A percentile compares a stretch with the other conserved stretches of the same genome.
phyloP scores from a whole-genome alignment of 2,113 vertebrate genomes.

The Aegotheles bennettii region DNA sequence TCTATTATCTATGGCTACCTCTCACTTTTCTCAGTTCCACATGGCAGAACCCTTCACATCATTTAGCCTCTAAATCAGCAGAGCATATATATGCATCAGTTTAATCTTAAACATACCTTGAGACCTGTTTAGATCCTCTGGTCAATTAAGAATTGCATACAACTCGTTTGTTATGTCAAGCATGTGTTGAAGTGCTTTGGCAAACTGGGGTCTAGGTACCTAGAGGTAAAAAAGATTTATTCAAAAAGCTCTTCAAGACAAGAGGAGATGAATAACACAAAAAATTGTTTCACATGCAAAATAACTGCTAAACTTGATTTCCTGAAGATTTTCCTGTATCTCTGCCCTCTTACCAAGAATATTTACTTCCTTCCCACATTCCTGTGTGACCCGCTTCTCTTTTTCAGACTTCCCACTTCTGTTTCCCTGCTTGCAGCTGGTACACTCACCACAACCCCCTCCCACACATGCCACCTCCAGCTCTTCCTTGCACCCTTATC shows the following conservation, averaged over 20 bases:
- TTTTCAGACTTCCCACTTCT: not conserved
- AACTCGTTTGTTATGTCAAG: not conserved
- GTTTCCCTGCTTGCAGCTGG: not conserved
- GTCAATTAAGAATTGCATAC: not conserved
- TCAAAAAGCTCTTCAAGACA: not conserved
- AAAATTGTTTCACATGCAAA: not conserved
- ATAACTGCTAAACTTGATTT: not conserved
- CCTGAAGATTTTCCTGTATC: not conserved
- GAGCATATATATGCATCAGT: not conserved
- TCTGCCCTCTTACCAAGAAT: not conserved
- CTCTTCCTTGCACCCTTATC: not conserved
- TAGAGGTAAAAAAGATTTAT: not conserved
- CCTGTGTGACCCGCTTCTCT: accelerated
- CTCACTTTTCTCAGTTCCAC: not conserved
- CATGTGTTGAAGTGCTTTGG: not conserved
- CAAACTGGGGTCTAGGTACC: not conserved
- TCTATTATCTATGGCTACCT: not conserved
- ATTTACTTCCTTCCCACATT: not conserved
- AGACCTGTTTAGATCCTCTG: not conserved
- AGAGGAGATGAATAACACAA: not conserved
- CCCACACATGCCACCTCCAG: not conserved
- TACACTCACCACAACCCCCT: not conserved
- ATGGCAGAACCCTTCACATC: not conserved
- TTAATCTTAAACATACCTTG: not conserved
- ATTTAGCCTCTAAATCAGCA: not conserved